Percentiles rank a stretch among this genome's conserved stretches.
These are phyloP conservation scores for Falco cherrug DNA, from an alignment of 2,797 vertebrate species.

Conservation along the genomic window DNA sequence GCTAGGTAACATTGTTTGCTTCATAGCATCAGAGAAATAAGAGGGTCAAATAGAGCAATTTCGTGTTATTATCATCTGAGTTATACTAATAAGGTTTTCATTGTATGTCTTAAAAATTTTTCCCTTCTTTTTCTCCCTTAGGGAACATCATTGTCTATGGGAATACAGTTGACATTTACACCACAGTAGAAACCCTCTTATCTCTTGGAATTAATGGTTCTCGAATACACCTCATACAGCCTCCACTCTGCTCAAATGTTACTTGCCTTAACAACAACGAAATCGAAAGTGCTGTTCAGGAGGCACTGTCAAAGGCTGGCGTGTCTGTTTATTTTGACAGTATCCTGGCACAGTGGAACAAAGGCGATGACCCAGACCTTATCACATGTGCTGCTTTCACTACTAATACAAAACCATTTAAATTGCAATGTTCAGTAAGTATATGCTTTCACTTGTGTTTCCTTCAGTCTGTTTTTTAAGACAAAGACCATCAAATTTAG, in stretches of 20 bases:
- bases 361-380: conserved; percentile 65
- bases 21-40: conserved; percentile 79
- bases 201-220: conserved; percentile 79
- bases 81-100: conserved; percentile 72
- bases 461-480: background rate
- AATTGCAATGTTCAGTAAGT: conserved; percentile 87
- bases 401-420: conserved; percentile 68
- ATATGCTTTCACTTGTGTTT: background rate
- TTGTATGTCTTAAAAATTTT: conserved; percentile 52
- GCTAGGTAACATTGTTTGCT: conserved; percentile 80
- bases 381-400: conserved; percentile 83
- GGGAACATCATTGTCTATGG: conserved; percentile 89
- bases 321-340: conserved; percentile 78
- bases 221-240: conserved; percentile 82
- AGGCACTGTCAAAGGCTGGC: conserved; percentile 56
- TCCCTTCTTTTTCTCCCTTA: conserved; percentile 44
- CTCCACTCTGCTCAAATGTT: conserved; percentile 29
- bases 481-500: background rate
- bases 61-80: conserved; percentile 68
- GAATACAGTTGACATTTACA: conserved; percentile 84
- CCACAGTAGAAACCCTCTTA: conserved; percentile 83
- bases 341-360: conserved; percentile 82
- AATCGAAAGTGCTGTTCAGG: conserved; percentile 70
- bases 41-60: conserved; percentile 76
- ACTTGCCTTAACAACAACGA: conserved; percentile 74